These are phyloP conservation scores for Thunnus thynnus DNA, from an alignment of 2,113 vertebrate species.

Conservation along the genomic window DNA sequence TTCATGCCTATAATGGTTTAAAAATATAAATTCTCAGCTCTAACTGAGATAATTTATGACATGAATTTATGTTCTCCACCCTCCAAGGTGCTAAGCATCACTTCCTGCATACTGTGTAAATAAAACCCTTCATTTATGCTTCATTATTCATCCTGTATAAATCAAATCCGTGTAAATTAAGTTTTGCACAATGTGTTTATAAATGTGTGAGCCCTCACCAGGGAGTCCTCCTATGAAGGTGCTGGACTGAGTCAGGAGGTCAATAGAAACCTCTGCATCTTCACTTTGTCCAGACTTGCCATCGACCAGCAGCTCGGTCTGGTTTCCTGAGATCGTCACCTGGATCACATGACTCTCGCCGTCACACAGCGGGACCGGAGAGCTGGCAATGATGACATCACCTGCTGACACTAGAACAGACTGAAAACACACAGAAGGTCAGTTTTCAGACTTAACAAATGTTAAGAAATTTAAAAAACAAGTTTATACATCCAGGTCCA, in stretches of 20 bases:
- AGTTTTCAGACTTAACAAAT: neutral
- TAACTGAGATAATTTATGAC: neutral
- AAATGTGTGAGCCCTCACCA: conserved; percentile 79
- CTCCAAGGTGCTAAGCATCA: neutral
- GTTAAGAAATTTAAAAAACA: neutral
- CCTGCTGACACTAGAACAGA: conserved; percentile 89
- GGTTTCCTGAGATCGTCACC: conserved; percentile 83
- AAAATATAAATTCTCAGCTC: no score
- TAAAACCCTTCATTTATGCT: neutral
- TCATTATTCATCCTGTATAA: neutral
- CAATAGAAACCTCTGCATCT: conserved; percentile 65
- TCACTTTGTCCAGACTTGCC: conserved; percentile 84
- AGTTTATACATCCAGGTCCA: neutral
- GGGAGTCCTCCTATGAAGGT: conserved; percentile 94
- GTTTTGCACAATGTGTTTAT: neutral
- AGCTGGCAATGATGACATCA: conserved; percentile 85
- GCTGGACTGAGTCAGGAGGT: conserved; percentile 82
- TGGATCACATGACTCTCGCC: conserved; percentile 88
- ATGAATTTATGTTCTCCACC: neutral
- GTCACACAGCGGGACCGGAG: conserved; percentile 89
- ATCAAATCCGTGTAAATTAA: neutral
- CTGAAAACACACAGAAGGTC: conserved; percentile 76
- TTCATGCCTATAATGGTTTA: no score
- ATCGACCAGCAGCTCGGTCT: conserved; percentile 87
- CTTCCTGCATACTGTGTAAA: neutral